Conservation (phyloP, 2,113 vertebrate species). For the Burhinus bistriatus region DNA sequence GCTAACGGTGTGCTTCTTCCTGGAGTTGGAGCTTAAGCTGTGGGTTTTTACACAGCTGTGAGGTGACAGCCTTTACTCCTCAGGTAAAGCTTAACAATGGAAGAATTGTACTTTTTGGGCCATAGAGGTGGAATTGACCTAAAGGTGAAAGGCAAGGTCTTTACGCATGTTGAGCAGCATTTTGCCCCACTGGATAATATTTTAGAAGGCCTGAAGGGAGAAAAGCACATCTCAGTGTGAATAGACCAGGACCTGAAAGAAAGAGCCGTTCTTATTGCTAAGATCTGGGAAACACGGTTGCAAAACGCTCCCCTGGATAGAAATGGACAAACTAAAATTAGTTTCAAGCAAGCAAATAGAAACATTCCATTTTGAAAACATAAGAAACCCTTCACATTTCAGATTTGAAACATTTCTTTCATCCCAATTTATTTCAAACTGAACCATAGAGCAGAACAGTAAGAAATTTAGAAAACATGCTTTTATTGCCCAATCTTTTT, state of each 20-base stretch:
- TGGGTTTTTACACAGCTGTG: conserved; percentile 24
- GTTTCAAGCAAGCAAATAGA: not conserved
- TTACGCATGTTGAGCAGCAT: not conserved
- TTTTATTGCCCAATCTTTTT: not conserved
- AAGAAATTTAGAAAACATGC: not conserved
- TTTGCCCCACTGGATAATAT: not conserved
- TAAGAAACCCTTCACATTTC: not conserved
- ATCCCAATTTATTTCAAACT: not conserved
- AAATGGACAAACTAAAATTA: not conserved
- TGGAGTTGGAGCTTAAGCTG: not conserved
- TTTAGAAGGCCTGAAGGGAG: conserved; percentile 5
- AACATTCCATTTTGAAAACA: not conserved
- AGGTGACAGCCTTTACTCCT: conserved; percentile 42
- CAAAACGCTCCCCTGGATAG: not conserved
- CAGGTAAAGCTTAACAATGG: conserved; percentile 10
- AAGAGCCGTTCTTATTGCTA: not conserved
- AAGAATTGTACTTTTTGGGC: not conserved
- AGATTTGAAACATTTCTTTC: not conserved
- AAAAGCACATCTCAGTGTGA: not conserved
- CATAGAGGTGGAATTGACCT: not conserved
- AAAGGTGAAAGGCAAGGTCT: conserved; percentile 31
- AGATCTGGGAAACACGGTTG: not conserved
- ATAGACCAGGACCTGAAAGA: not conserved
- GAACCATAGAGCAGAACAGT: not conserved
- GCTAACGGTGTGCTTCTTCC: not conserved